Conservation (phyloP, 2,797 vertebrate species). For the Parauchenoglanis punctatus region DNA sequence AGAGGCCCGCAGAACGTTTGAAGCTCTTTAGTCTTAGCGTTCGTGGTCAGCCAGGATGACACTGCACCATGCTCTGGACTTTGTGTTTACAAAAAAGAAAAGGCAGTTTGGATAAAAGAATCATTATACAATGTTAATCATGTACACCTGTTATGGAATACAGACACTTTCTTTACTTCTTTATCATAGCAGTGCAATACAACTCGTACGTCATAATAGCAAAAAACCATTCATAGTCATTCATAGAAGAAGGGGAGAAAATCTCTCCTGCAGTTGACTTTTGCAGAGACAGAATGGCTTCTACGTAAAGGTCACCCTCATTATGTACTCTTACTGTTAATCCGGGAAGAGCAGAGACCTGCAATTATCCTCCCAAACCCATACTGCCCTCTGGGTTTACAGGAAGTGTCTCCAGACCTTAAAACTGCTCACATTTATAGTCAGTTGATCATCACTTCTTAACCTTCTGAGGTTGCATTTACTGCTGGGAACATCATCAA, state of each 20-base stretch:
- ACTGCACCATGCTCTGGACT: no score
- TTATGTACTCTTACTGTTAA: constrained; percentile 35
- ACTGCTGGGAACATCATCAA: background rate
- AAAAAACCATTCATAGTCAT: constrained; percentile 7
- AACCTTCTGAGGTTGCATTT: background rate
- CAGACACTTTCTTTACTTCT: background rate
- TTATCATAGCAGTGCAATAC: background rate
- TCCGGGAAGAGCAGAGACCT: constrained; percentile 14
- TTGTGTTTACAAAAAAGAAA: background rate
- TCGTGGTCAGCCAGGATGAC: background rate
- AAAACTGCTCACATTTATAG: constrained; percentile 19
- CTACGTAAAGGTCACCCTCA: constrained; percentile 28
- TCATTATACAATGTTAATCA: background rate
- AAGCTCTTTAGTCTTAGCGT: background rate
- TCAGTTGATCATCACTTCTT: constrained; percentile 12
- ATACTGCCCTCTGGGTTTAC: constrained; percentile 18
- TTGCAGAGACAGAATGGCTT: constrained; percentile 18
- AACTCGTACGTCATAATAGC: background rate
- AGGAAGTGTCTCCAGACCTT: constrained; percentile 24
- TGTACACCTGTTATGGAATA: constrained; percentile 2
- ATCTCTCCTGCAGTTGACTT: background rate
- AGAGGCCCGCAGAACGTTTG: background rate
- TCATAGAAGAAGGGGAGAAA: background rate
- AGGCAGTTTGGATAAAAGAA: background rate
- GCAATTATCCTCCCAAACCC: constrained; percentile 16